Evolutionary conservation across 2,888 invertebrate genomes (phyloP).

Genomic region (Drosophila trichaetosa): DNA sequence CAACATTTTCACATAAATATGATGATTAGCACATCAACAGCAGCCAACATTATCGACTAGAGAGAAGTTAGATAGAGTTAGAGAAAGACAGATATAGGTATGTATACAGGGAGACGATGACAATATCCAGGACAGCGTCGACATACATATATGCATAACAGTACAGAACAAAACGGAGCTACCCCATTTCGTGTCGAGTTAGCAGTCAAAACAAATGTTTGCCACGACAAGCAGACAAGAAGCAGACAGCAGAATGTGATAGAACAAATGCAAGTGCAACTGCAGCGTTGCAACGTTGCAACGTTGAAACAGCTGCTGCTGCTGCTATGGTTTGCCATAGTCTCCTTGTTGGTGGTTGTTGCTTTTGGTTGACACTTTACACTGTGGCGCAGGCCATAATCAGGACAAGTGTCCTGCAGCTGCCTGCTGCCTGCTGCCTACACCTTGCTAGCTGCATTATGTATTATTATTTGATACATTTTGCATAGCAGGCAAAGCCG

Average conservation of each 20-base stretch:
- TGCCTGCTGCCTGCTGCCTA: conserved; percentile 18
- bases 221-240: conserved; percentile 45
- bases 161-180: conserved; percentile 6
- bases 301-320: conserved; percentile 47
- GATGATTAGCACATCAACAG: conserved; percentile 64
- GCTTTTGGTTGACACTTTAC: conserved; percentile 53
- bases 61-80: conserved; percentile 1
- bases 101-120: conserved; percentile 5
- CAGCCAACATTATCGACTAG: conserved; percentile 22
- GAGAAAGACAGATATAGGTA: background rate
- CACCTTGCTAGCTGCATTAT: conserved; percentile 57
- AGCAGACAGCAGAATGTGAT: conserved; percentile 2
- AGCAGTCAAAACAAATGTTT: conserved; percentile 74
- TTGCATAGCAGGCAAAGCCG: conserved; percentile 39
- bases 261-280: conserved; percentile 40
- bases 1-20: conserved; percentile 47
- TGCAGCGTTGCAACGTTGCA: conserved; percentile 49
- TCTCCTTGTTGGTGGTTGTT: conserved; percentile 45
- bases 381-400: conserved; percentile 64
- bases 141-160: conserved; percentile 51
- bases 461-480: conserved; percentile 75
- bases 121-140: conserved; percentile 47
- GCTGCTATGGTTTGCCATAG: conserved; percentile 31
- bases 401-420: conserved; percentile 78
- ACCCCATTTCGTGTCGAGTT: conserved; percentile 31